Percentiles rank a stretch among this genome's conserved stretches.
Conservation (phyloP, 1,140 invertebrate species). For the Tetranychus cinnabarinus region DNA sequence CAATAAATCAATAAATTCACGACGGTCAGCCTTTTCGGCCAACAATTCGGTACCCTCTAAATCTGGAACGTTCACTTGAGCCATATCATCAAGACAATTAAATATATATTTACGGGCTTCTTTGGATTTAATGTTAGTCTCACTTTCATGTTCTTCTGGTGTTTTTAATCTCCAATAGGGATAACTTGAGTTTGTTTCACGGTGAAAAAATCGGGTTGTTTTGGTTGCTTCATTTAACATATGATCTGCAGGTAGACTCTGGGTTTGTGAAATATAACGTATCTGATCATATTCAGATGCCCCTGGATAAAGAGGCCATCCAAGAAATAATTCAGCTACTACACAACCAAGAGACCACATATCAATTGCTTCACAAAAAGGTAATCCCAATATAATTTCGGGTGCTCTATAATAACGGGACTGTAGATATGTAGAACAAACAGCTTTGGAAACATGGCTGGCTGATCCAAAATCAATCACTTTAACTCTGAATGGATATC, state of each 20-base stretch:
- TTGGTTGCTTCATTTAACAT: conserved; percentile 98
- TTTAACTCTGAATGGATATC: conserved; percentile 66
- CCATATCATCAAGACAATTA: conserved; percentile 97
- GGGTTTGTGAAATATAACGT: conserved; percentile 68
- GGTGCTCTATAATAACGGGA: conserved; percentile 95
- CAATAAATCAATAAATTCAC: conserved; percentile 86
- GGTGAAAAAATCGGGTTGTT: conserved; percentile 93
- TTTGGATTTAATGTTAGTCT: conserved; percentile 95
- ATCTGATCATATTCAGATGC: conserved; percentile 99
- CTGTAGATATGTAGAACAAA: conserved; percentile 97
- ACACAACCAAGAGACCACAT: conserved; percentile 99
- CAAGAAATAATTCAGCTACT: conserved; percentile 93
- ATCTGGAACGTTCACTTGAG: conserved; percentile 87
- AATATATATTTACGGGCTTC: conserved; percentile 99
- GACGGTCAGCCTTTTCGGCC: conserved; percentile 80
- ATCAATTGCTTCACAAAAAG: conserved; percentile 98
- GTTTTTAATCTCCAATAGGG: conserved; percentile 93
- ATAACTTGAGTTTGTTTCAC: conserved; percentile 84
- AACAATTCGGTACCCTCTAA: conserved; percentile 78
- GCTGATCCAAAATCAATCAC: conserved; percentile 98
- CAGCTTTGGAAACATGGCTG: conserved; percentile 93
- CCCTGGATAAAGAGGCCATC: conserved; percentile 98
- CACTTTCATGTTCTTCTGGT: conserved; percentile 89
- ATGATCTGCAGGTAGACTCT: conserved; percentile 84
- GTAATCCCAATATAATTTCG: conserved; percentile 89